Conservation (phyloP, 2,113 vertebrate species). For the Carettochelys insculpta region DNA sequence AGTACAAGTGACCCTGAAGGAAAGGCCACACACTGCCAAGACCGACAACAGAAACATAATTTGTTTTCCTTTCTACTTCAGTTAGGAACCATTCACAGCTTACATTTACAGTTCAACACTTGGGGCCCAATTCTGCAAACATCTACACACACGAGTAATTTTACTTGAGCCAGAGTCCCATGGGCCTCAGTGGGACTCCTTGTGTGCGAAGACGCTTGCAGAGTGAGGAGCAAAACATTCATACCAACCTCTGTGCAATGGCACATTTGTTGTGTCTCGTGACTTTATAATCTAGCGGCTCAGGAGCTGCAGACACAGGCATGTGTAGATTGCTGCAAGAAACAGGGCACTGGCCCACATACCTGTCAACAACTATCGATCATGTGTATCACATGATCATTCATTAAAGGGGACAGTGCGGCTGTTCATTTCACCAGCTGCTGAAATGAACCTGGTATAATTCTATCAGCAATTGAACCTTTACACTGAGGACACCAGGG, state of each 20-base stretch:
- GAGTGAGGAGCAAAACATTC: not conserved
- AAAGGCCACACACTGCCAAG: not conserved
- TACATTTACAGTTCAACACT: not conserved
- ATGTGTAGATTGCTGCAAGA: not conserved
- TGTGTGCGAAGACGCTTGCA: not conserved
- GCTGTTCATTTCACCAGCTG: not conserved
- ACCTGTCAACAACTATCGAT: not conserved
- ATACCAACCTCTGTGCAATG: not conserved
- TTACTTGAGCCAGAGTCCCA: not conserved
- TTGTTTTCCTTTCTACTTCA: not conserved
- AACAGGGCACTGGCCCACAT: not conserved
- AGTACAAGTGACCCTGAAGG: not conserved
- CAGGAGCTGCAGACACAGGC: not conserved
- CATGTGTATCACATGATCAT: not conserved
- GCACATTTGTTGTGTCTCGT: not conserved
- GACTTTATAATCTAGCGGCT: not conserved
- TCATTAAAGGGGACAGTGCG: not conserved
- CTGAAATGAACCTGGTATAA: not conserved
- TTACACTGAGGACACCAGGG: not conserved
- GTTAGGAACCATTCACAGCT: slow-evolving; percentile 5
- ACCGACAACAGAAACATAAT: not conserved
- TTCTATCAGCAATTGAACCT: not conserved
- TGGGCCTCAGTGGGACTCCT: not conserved
- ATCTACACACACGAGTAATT: not conserved
- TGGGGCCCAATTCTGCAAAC: not conserved